These are phyloP conservation scores for Hesperophylax magnus DNA, from an alignment of 1,140 invertebrate genomes.

Conservation along the genomic window DNA sequence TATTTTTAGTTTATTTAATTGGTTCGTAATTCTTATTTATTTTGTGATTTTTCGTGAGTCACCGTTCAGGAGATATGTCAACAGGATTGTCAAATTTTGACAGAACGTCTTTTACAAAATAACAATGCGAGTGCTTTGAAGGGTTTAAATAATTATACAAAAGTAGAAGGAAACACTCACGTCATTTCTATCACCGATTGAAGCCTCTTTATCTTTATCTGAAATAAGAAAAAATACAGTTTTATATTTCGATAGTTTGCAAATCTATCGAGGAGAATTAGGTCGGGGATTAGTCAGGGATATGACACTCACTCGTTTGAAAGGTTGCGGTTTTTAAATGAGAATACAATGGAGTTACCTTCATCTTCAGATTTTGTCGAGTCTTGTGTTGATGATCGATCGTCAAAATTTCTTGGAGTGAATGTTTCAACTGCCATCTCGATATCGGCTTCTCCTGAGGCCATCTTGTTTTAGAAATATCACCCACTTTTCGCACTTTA, in stretches of 20 bases:
- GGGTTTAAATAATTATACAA: neutral
- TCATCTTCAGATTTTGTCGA: slow-evolving; percentile 65
- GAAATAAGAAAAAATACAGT: slow-evolving; percentile 42
- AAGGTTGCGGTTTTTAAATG: slow-evolving; percentile 19
- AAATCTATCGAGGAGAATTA: slow-evolving; percentile 26
- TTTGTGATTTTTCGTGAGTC: slow-evolving; percentile 31
- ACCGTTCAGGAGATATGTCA: slow-evolving; percentile 25
- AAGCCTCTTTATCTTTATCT: slow-evolving; percentile 55
- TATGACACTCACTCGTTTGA: neutral
- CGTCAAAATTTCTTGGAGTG: slow-evolving; percentile 56
- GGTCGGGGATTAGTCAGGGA: slow-evolving; percentile 35
- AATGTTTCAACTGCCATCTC: slow-evolving; percentile 68
- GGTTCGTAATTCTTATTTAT: neutral
- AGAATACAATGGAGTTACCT: slow-evolving; percentile 61
- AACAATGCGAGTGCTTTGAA: slow-evolving; percentile 7
- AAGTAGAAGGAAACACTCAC: slow-evolving; percentile 45
- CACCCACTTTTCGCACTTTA: slow-evolving; percentile 41
- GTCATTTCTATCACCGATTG: slow-evolving; percentile 52
- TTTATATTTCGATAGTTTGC: slow-evolving; percentile 16
- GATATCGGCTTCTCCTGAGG: slow-evolving; percentile 66
- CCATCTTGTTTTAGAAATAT: slow-evolving; percentile 50
- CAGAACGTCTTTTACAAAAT: slow-evolving; percentile 20
- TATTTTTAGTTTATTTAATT: too few species aligned
- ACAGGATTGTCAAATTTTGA: slow-evolving; percentile 39
- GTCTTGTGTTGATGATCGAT: slow-evolving; percentile 62